Evolutionary conservation across 2,797 vertebrate genomes (phyloP).

Genomic region (Argya squamiceps): DNA sequence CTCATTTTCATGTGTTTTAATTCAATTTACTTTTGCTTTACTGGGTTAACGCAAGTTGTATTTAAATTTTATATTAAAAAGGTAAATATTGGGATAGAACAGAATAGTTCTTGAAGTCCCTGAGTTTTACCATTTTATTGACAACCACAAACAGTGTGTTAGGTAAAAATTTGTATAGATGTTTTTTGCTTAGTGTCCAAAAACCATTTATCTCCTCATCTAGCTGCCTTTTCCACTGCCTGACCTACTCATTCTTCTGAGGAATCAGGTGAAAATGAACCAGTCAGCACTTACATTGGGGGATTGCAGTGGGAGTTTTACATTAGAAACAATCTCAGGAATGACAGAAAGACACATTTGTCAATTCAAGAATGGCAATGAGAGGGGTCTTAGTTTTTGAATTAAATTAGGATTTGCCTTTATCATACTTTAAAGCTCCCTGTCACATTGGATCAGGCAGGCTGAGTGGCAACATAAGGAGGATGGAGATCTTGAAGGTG

Average conservation of each 20-base stretch:
- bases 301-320: neutral
- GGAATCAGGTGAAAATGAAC: neutral
- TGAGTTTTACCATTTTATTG: neutral
- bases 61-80: neutral
- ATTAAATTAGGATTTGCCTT: slow-evolving; percentile 39
- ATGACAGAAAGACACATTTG: neutral
- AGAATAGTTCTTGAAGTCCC: neutral
- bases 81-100: neutral
- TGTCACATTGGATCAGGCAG: neutral
- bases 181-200: neutral
- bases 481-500: neutral
- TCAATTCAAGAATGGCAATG: neutral
- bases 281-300: neutral
- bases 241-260: neutral
- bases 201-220: neutral
- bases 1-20: neutral
- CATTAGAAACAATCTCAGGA: neutral
- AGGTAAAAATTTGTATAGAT: neutral
- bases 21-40: neutral
- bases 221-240: neutral
- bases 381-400: neutral
- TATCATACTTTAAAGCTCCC: neutral
- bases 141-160: neutral
- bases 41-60: neutral
- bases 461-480: neutral